phyloP scores from a whole-genome alignment of 2,888 invertebrate genomes.

The Chaetoderma sp. region DNA sequence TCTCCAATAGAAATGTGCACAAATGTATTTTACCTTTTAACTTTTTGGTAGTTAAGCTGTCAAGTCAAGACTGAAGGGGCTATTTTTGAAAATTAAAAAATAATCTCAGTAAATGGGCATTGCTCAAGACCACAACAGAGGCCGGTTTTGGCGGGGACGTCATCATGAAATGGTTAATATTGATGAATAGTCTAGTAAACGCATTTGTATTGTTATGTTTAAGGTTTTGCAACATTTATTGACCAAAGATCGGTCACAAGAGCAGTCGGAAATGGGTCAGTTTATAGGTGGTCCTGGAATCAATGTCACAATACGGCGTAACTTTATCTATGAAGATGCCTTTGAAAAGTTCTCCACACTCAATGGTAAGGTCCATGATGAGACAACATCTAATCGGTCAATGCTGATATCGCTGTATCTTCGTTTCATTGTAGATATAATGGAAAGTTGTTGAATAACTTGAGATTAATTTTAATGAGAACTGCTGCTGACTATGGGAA shows the following conservation, averaged over 20 bases:
- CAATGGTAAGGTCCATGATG: slow-evolving; percentile 83
- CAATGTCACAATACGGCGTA: slow-evolving; percentile 73
- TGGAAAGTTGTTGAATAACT: no score
- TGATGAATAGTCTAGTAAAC: not conserved
- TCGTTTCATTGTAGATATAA: no score
- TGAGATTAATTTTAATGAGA: no score
- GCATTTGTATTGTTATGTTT: slow-evolving; percentile 15
- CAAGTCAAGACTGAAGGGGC: no score
- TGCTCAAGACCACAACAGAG: no score
- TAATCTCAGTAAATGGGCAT: no score
- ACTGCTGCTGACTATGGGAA: no score
- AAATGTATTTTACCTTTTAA: no score
- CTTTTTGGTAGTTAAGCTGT: no score
- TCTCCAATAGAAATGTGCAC: no score
- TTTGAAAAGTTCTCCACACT: slow-evolving; percentile 91
- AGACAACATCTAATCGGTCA: not conserved
- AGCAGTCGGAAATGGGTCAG: slow-evolving; percentile 81
- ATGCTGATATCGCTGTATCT: not conserved
- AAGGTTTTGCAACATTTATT: slow-evolving; percentile 70
- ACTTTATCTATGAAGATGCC: slow-evolving; percentile 98
- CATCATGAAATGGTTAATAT: not conserved
- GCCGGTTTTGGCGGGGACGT: no score
- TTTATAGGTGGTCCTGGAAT: slow-evolving; percentile 77
- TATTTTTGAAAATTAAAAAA: no score
- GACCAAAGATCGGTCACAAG: slow-evolving; percentile 76